Base-by-base conservation (phyloP, 2,888 invertebrate genomes). In the Plemyria rubiginata region DNA sequence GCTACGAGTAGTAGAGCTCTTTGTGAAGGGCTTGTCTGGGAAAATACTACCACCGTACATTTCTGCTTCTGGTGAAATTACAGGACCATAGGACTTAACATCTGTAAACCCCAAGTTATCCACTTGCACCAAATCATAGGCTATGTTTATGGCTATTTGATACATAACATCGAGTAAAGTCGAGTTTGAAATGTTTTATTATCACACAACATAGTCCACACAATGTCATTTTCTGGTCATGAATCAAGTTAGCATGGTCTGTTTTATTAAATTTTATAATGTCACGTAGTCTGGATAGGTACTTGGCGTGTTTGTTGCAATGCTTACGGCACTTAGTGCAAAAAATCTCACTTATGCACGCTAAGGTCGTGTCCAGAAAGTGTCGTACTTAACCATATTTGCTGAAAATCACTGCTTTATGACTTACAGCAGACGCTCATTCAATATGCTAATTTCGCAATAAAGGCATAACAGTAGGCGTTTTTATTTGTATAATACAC, bases 291-390 rank as follows among this genome's bases (percentile, higher is more conserved):
- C 59, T 61, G 48, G 55, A 58, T 54, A 60, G 56, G 59, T 54
- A 60, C 61, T 66, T 72, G 40, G 66, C 72, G 67, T 72, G 69
- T 62, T 64, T 62, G 68, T 71, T 73, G 71, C 75, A 76, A 73
- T 72, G 66, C 72, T 75, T 75, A 69, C 70, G 73, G 57, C 40
- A 75, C 74, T 76, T 77, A 76, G 62, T 78, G 79, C 77, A 81
- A 80, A 81, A 79, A 73, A 64, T 72, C 75, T 75, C 76, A 67
- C 72, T 67, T 61, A 60, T 70, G 65, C 86, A 86, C 84, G 86
- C 85, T 80, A 87, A 86, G 86, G 87, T 84, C 83, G 73, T 58
- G 55, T 68, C 72, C 66, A 70, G 54, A 46, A 38, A 51, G 58
- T 46, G 59, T 58, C 40, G 45, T 59, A 52, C 48, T 22, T 28